Evolutionary conservation across 2,113 vertebrate species (phyloP), one percentile per base, ranked within the genome.

Genomic region (Promerops cafer): DNA sequence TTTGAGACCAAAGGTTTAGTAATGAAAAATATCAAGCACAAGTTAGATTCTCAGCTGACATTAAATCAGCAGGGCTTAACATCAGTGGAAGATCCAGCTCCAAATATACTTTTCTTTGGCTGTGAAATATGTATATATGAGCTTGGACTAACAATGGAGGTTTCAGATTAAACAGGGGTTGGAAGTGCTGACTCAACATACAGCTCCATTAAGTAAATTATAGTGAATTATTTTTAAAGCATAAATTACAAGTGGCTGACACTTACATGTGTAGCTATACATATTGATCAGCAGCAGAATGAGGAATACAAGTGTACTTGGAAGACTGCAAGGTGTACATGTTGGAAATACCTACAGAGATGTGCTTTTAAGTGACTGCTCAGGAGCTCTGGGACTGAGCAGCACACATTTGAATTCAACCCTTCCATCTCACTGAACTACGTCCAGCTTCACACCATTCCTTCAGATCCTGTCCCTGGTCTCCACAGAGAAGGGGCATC

Each of bases 111-210:
- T 86, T 68, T 61, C 28, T 18, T 12, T 79, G 49, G 31, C 49
- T 89, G 19, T 68, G 53, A 75, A 68, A 80, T 75, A 56, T 63
- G 40, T 27, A 13, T 26, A 14, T 16, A 18, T 6, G 10, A 42
- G 8, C 19, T 89, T 89, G 21, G 49, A 60, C 17, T 76, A 72
- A 91, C 65, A 85, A 57, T 18, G 28, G 27, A 65, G 40, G 9
- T 6, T 81, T 88, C 50, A 49, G 61, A 80, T 90, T 74, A 88
- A 90, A 53, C n/a, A 85, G 69, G 71, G 40, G 11, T 53, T 89
- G 76, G 17, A 95, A 91, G 26, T 64, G 89, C 91, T 95, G 87
- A 92, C 56, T 96, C 74, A 60, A 85, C 57, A 72, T 9, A 61
- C 0, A 0, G 23, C 23, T 47, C 65, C 81, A 94, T 87, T 89